Evolutionary conservation across 2,888 invertebrate species (phyloP), one percentile per base, ranked within the genome.

Genomic region (Diadromus collaris): DNA sequence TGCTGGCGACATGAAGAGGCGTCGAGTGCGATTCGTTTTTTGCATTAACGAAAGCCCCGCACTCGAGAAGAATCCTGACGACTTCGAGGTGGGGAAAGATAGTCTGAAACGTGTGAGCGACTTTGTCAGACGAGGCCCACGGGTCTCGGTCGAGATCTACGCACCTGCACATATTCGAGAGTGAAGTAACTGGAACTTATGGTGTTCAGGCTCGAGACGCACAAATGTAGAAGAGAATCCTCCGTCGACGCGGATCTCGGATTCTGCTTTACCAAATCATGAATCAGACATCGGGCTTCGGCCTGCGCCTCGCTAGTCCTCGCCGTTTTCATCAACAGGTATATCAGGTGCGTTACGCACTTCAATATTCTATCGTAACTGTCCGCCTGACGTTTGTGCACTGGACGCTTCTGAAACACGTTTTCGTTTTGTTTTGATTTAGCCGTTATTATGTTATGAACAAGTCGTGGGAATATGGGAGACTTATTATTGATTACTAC

Each of bases 191-290:
- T 94, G 88, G 95, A 95, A 88, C 94, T 94, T 83, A 97, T 94
- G 16, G 95, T 95, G 91, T 96, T 96, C 82, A 95, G 92, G 82
- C 94, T 94, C 54, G 95, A 96, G 74, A 95, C 96, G 87, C 95
- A 95, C 82, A 97, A 93, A 92, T 98, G 98, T 78, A 98, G 93
- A 81, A 97, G 92, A n/a, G 96, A 94, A 90, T 97, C 96, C 78
- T 95, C 95, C 75, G 94, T 93, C 86, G 92, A 93, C 9, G 94
- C 94, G 85, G 95, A 95, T 81, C 94, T 93, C 69, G 95, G 94
- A 91, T 95, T 94, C 78, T 92, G 91, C 70, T 92, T 92, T 34
- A 95, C 93, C 68, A 95, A 91, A 82, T 91, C 89, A 72, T 92
- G 92, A 16, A 95, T 93, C 58, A 93, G 86, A 71, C 91, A 86